Evolutionary conservation across 2,113 vertebrate genomes (phyloP).

Genomic region (Mastomys natalensis): DNA sequence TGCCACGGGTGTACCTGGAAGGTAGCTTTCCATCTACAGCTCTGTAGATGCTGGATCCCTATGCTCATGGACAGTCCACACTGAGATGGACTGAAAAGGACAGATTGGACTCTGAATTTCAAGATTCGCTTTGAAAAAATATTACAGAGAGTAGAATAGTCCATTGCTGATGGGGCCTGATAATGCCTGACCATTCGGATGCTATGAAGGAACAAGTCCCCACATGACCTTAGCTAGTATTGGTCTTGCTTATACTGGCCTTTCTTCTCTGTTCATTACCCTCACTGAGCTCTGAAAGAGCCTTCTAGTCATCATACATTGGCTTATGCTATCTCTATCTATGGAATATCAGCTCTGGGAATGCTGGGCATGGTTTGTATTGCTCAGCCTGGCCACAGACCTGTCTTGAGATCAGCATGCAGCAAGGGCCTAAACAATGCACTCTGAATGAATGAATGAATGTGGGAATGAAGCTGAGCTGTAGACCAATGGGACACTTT

Average conservation of each 20-base stretch:
- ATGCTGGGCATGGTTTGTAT: not conserved
- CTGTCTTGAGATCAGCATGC: not conserved
- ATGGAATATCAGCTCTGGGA: rapidly evolving
- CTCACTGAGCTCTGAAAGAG: no score
- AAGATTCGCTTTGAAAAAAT: not conserved
- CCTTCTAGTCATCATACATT: no score
- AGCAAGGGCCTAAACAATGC: not conserved
- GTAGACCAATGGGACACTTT: not conserved
- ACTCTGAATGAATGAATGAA: not conserved
- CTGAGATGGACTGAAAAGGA: rapidly evolving
- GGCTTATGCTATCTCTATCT: not conserved
- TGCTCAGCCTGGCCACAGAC: not conserved
- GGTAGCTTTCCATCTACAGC: no score
- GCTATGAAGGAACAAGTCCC: not conserved
- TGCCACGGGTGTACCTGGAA: rapidly evolving
- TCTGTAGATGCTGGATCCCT: not conserved
- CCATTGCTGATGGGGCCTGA: no score
- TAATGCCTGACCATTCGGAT: rapidly evolving
- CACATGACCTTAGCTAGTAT: rapidly evolving
- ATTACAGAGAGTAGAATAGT: not conserved
- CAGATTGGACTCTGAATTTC: not conserved
- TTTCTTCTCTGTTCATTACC: not conserved
- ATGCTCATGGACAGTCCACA: rapidly evolving
- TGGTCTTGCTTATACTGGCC: not conserved
- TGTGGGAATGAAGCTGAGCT: no score